These are phyloP conservation scores for Lycopodina hypogea DNA, from an alignment of 37 sponge, comb jelly and placozoan species.

Conservation along the genomic window DNA sequence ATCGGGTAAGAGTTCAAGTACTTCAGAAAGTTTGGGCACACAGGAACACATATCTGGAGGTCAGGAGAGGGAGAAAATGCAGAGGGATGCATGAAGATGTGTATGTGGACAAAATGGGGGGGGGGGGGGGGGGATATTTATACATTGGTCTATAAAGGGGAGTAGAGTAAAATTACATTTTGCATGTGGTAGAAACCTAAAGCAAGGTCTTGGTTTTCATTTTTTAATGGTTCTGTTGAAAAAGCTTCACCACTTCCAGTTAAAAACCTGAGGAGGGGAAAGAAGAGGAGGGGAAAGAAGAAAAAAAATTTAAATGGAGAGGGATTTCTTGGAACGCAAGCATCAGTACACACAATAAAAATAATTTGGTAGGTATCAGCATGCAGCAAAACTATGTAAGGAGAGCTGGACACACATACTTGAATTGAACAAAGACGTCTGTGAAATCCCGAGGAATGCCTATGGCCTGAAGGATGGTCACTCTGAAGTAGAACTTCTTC, in stretches of 20 bases:
- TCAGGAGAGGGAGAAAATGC: background rate
- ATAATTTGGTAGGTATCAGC: too few relatives aligned
- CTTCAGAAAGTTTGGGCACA: slow-evolving; percentile 51
- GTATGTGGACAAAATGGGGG: background rate
- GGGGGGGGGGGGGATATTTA: background rate
- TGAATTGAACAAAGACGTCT: slow-evolving; percentile 76
- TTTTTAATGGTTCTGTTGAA: slow-evolving; percentile 70
- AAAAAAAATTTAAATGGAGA: background rate
- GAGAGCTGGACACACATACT: slow-evolving; percentile 9
- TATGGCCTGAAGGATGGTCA: slow-evolving; percentile 69
- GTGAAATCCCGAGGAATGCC: slow-evolving; percentile 72
- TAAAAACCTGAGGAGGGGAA: slow-evolving; percentile 9
- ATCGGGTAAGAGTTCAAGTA: slow-evolving; percentile 74
- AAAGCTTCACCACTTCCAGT: slow-evolving; percentile 47
- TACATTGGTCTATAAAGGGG: background rate
- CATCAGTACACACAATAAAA: too few relatives aligned
- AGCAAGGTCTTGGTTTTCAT: slow-evolving; percentile 64
- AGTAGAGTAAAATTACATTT: slow-evolving; percentile 37
- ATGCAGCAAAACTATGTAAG: background rate
- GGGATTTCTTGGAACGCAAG: too few relatives aligned
- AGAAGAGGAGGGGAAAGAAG: background rate
- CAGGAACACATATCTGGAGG: slow-evolving; percentile 55
- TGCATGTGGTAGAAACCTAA: slow-evolving; percentile 81
- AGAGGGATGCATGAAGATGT: background rate
- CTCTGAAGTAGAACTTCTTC: slow-evolving; percentile 50